Base-by-base conservation (phyloP, 2,797 vertebrate species). In the Cossypha polioptera region DNA sequence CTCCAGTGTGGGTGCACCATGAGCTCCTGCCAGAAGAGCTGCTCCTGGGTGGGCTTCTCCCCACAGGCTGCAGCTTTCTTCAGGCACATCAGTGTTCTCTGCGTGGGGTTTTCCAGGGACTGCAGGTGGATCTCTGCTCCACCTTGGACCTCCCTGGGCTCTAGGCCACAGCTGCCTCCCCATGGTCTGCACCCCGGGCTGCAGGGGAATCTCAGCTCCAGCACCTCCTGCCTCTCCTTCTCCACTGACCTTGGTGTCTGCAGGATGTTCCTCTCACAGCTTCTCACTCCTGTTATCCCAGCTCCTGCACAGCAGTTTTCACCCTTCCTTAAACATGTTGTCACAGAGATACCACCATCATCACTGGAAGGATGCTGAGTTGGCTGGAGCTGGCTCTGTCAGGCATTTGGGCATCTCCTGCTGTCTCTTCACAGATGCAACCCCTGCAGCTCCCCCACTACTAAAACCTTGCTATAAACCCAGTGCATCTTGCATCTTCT, bases 301-400 rank as follows among this genome's bases (percentile, higher is more conserved):
- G 22, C 29, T 74, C n/a, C 18, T 63, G 22, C 5, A 1, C 13
- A n/a, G 20, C 2, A 1, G 3, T 38, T 85, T 79, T 59, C 31
- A 10, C 13, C 9, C 40, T 38, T 65, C 69, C 51, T 35, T 48
- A 53, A 58, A 16, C 24, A 12, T 3, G 4, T 47, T 77, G 5
- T 28, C 19, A 10, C 20, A 42, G 15, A 53, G 9, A 1, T 29
- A 20, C 74, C 17, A 36, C 40, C 45, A 36, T 1, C 0, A 1
- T 55, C 13, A 5, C 42, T 75, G 58, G 21, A 50, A 50, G 17
- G 31, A 43, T 50, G 7, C 21, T 20, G 35, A 38, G 16, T 8
- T 65, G 50, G 20, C 48, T 54, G 33, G 21, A 66, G 21, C 5
- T 4, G 20, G 9, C 40, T 67, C 4, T 50, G 13, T 33, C 4